Evolutionary conservation across 2,797 vertebrate genomes (phyloP).

Genomic region (Artibeus lituratus): DNA sequence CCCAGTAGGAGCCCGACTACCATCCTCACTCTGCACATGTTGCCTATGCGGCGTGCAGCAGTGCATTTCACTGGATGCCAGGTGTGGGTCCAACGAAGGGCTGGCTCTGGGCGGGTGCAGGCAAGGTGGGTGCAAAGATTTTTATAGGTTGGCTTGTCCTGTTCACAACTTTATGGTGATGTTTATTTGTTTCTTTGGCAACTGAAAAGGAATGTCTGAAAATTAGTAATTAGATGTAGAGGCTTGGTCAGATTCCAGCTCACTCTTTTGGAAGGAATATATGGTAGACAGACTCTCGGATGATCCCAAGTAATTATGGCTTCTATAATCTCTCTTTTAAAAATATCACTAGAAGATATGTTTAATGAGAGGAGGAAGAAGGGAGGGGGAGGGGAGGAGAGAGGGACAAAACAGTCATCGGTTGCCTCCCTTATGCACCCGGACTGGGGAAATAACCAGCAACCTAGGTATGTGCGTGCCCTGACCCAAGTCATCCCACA

Average conservation of each 20-base stretch:
- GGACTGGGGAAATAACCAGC: neutral
- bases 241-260: neutral
- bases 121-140: neutral
- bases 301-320: neutral
- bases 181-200: neutral
- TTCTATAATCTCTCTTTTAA: neutral
- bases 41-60: rapidly evolving
- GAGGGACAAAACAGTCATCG: neutral
- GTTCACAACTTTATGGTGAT: neutral
- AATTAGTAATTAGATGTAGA: neutral
- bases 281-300: neutral
- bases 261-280: neutral
- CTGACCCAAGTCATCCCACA: neutral
- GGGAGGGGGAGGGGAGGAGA: no score
- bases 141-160: neutral
- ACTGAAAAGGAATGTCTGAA: neutral
- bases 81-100: no score
- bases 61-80: neutral
- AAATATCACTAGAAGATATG: no score
- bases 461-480: neutral
- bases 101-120: neutral
- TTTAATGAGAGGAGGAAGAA: no score
- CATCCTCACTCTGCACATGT: neutral
- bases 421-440: no score
- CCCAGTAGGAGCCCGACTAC: neutral